Evolutionary conservation across 2,113 vertebrate genomes (phyloP).

Genomic region (Drymodes brunneopygia): DNA sequence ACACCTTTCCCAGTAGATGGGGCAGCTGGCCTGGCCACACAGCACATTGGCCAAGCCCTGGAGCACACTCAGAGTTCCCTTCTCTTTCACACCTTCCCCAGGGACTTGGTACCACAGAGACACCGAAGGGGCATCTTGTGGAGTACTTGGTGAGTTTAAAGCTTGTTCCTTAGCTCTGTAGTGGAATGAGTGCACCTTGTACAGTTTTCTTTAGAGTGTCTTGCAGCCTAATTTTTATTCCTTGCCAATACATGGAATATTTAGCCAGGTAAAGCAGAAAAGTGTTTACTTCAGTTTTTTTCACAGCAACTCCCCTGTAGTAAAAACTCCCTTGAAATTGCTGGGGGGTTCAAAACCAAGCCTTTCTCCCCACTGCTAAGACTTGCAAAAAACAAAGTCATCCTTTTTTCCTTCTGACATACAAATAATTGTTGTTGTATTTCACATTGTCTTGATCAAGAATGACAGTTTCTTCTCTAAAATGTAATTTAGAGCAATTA

Average conservation of each 20-base stretch:
- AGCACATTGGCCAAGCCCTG: background rate
- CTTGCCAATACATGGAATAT: background rate
- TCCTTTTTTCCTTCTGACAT: background rate
- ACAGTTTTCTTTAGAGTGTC: background rate
- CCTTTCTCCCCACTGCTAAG: background rate
- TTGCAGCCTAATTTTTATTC: background rate
- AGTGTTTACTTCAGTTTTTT: background rate
- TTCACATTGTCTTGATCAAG: background rate
- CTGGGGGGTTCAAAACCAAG: background rate
- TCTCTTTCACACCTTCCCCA: background rate
- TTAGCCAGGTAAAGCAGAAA: background rate
- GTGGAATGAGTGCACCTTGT: background rate
- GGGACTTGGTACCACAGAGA: rapidly evolving
- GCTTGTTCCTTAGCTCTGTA: background rate
- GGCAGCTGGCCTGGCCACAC: background rate
- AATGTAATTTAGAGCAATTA: constrained; percentile 20
- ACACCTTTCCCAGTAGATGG: rapidly evolving
- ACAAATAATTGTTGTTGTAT: background rate
- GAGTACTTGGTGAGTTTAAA: background rate
- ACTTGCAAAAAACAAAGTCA: background rate
- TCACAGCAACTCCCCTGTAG: background rate
- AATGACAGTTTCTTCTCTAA: background rate
- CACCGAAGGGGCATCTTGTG: background rate
- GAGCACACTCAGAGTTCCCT: background rate
- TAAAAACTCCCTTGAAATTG: background rate